These are phyloP conservation scores for Asarcornis scutulata DNA, from an alignment of 2,113 vertebrate species.

Conservation along the genomic window DNA sequence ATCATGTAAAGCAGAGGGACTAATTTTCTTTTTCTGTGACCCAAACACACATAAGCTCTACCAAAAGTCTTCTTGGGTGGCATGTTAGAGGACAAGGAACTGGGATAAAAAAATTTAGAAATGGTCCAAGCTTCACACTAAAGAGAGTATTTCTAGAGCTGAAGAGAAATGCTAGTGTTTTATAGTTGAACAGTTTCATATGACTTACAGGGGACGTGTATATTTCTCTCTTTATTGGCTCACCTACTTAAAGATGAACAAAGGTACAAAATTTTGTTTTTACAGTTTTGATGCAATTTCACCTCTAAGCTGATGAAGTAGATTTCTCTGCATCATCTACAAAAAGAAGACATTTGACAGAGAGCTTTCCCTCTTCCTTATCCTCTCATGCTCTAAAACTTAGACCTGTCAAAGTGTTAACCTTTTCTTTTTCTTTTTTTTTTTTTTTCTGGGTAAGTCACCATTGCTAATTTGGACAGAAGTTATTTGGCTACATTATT, in stretches of 20 bases:
- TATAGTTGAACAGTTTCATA: not conserved
- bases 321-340: not conserved
- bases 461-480: constrained; percentile 10
- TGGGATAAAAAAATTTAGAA: not conserved
- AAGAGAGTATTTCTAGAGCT: not conserved
- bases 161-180: not conserved
- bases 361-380: not conserved
- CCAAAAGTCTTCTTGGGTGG: not conserved
- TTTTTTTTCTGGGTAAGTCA: not conserved
- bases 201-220: not conserved
- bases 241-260: constrained; percentile 21
- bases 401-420: not conserved
- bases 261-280: not conserved
- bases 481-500: constrained; percentile 12
- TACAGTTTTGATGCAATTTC: not conserved
- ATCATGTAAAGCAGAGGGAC: not conserved
- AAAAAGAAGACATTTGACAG: not conserved
- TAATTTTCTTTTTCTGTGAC: not conserved
- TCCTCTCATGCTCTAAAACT: not conserved
- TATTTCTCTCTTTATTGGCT: constrained; percentile 25
- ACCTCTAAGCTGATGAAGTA: not conserved
- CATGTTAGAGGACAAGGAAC: not conserved
- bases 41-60: not conserved
- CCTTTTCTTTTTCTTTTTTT: not conserved
- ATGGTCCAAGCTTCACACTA: not conserved